Evolutionary conservation across 2,797 vertebrate species (phyloP).

Genomic region (Pangasius larnaudii): DNA sequence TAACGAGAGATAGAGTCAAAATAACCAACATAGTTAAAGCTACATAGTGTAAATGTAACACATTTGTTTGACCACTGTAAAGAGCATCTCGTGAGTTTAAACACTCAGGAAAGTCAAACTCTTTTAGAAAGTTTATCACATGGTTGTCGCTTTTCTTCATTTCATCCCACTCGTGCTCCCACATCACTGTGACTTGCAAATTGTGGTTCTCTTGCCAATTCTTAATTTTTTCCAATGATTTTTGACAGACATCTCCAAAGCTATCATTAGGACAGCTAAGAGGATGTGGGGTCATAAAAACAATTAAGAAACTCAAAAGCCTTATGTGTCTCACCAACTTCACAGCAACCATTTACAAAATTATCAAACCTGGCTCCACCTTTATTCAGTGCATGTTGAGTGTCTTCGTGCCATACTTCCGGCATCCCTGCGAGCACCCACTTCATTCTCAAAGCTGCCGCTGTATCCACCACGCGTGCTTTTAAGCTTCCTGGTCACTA

Average conservation of each 20-base stretch:
- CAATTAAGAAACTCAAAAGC: not conserved
- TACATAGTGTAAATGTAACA: not conserved
- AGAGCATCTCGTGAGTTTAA: not conserved
- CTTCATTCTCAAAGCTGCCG: too few relatives aligned
- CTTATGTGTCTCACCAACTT: not conserved
- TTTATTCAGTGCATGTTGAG: not conserved
- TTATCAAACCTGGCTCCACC: not conserved
- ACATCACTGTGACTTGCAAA: too few relatives aligned
- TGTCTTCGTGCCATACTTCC: too few relatives aligned
- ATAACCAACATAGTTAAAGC: not conserved
- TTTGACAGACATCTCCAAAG: not conserved
- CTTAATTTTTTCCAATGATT: not conserved
- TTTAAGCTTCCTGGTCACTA: too few relatives aligned
- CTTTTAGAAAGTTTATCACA: too few relatives aligned
- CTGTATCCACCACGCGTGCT: too few relatives aligned
- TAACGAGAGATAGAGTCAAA: not conserved
- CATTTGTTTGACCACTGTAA: not conserved
- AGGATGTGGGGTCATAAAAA: not conserved
- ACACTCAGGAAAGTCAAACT: too few relatives aligned
- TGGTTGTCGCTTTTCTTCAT: too few relatives aligned
- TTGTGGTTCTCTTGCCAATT: too few relatives aligned
- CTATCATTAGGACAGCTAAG: not conserved
- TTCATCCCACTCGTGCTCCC: too few relatives aligned
- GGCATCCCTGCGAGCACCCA: too few relatives aligned
- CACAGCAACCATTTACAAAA: not conserved